phyloP scores from a whole-genome alignment of 2,888 invertebrate species.

The Callyntrura sp. region DNA sequence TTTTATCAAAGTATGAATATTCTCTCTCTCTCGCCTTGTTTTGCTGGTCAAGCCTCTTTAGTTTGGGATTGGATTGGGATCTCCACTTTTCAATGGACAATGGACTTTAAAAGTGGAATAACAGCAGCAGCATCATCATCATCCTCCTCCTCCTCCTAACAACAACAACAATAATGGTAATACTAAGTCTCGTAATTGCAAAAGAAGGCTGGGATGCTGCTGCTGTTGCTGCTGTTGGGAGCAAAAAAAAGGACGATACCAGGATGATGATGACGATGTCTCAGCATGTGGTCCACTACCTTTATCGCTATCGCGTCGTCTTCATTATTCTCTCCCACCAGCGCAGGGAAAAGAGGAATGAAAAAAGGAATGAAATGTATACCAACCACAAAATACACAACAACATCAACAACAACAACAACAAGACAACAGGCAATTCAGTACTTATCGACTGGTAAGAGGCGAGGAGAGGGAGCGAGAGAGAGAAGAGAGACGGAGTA shows the following conservation, averaged over 20 bases:
- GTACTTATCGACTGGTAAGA: too few relatives aligned
- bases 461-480: too few relatives aligned
- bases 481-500: too few relatives aligned
- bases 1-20: not conserved
- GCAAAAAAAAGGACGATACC: not conserved
- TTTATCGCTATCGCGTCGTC: slow-evolving; percentile 39
- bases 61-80: slow-evolving; percentile 42
- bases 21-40: slow-evolving; percentile 33
- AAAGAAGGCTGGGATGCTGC: slow-evolving; percentile 32
- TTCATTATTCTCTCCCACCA: too few relatives aligned
- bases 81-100: slow-evolving; percentile 70
- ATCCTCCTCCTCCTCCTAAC: too few relatives aligned
- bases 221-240: too few relatives aligned
- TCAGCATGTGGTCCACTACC: slow-evolving; percentile 70
- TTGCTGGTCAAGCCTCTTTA: slow-evolving; percentile 66
- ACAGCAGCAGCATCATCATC: too few relatives aligned
- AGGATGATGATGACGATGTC: slow-evolving; percentile 64
- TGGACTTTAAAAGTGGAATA: slow-evolving; percentile 47
- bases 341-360: slow-evolving; percentile 1
- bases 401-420: not conserved
- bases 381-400: slow-evolving; percentile 60
- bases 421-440: too few relatives aligned
- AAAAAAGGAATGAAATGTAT: slow-evolving; percentile 64
- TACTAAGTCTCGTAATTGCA: slow-evolving; percentile 39
- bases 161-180: slow-evolving; percentile 15